These are phyloP conservation scores for Lanistes nyassanus DNA, from an alignment of 1,140 invertebrate genomes.

Conservation along the genomic window DNA sequence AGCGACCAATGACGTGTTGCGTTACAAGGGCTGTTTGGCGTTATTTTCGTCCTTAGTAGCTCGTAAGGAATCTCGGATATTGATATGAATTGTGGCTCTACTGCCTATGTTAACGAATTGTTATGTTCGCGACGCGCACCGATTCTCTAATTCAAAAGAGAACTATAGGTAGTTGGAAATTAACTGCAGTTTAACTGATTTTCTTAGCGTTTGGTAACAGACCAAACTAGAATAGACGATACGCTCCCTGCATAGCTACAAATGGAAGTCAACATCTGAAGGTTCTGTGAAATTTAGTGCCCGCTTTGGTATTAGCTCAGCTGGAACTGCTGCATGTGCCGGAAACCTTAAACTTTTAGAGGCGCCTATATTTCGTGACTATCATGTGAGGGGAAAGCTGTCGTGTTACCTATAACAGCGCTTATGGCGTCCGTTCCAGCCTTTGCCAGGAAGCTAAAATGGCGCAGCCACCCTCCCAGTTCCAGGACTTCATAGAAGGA, in stretches of 20 bases:
- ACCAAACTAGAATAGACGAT: slow-evolving; percentile 5
- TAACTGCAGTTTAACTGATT: neutral
- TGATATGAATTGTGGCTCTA: neutral
- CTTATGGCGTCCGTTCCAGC: slow-evolving; percentile 30
- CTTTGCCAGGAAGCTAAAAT: slow-evolving; percentile 32
- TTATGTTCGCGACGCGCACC: neutral
- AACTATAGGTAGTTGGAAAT: neutral
- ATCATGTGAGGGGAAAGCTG: slow-evolving; percentile 15
- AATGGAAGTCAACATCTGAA: slow-evolving; percentile 35
- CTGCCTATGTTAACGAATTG: neutral
- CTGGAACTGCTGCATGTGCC: neutral
- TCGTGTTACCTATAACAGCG: slow-evolving; percentile 17
- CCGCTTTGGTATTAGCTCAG: neutral
- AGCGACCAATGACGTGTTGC: slow-evolving; percentile 21
- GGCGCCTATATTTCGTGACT: slow-evolving; percentile 9
- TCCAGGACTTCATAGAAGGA: slow-evolving; percentile 42
- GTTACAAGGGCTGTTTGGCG: slow-evolving; percentile 22
- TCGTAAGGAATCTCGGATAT: slow-evolving; percentile 16
- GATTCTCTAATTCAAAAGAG: neutral
- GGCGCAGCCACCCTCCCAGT: slow-evolving; percentile 37
- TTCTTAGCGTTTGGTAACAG: neutral
- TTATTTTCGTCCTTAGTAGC: slow-evolving; percentile 19
- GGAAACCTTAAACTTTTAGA: neutral
- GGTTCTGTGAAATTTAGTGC: slow-evolving; percentile 19
- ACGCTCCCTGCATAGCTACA: slow-evolving; percentile 7